Conservation (phyloP, 1,140 invertebrate genomes). For the Coptotermes formosanus region DNA sequence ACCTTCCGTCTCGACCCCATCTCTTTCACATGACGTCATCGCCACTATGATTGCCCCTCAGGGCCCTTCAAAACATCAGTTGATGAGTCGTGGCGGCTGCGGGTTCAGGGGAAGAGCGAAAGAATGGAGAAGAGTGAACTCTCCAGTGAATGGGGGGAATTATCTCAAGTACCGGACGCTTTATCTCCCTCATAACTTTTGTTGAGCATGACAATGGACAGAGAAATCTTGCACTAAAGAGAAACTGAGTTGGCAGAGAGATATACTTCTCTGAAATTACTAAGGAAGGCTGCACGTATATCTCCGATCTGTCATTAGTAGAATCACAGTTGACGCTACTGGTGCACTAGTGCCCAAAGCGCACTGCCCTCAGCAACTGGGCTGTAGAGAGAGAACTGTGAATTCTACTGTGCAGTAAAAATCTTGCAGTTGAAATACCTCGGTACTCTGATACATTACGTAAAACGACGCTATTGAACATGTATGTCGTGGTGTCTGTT, state of each 20-base stretch:
- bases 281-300: not conserved
- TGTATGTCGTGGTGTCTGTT: no score
- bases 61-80: conserved; percentile 4
- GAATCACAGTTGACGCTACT: not conserved
- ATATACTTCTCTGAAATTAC: not conserved
- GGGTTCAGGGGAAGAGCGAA: not conserved
- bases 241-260: not conserved
- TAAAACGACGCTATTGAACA: no score
- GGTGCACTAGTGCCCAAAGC: not conserved
- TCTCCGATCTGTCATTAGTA: not conserved
- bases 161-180: not conserved
- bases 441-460: no score
- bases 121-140: not conserved
- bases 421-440: no score
- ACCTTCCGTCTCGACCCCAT: not conserved
- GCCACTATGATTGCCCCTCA: not conserved
- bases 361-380: not conserved
- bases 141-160: not conserved
- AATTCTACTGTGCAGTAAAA: no score
- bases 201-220: not conserved
- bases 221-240: not conserved
- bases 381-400: no score
- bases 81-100: not conserved
- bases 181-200: conserved; percentile 13
- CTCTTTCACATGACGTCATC: conserved; percentile 3